Evolutionary conservation across 2,888 invertebrate species (phyloP), one percentile per base, ranked within the genome.

Genomic region (Dusona sp.): DNA sequence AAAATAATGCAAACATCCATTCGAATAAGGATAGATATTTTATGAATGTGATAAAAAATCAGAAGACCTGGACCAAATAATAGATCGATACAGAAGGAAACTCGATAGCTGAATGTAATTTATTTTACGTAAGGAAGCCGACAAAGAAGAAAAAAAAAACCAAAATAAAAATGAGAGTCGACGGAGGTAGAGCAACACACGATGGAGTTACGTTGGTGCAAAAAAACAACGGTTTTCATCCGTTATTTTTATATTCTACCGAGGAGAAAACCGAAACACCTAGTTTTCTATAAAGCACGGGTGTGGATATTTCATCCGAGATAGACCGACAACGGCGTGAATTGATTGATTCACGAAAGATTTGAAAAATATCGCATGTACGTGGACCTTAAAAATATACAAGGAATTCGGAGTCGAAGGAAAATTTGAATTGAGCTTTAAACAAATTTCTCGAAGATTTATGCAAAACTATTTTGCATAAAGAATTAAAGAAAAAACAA

Each of bases 1-100:
- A 85, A 77, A 87, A 88, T 86, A 87, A 90, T 85, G 86, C 85
- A 89, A 87, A 89, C 88, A 84, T 36, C 25, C 29, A n/a, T 33
- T 64, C 73, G 51, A 67, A 68, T 68, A 42, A 73, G 82, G 42
- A 57, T 68, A 79, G 85, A 85, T 86, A 87, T 88, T 78, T 87
- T 88, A 89, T 87, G 87, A 86, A 65, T 8, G n/a, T 9, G 16
- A 19, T 38, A 36, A 25, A 16, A 29, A 29, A 38, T 33, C 6
- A 29, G 29, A 16, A 7, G 0, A 61, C 3, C 6, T n/a, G 22
- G 72, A 42, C 45, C 9, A 36, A 64, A 51, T 22, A 48, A 54
- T 65, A 25, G 64, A 22, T 22, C 45, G 81, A 64, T 83, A 75
- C 65, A 45, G 36, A 70, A 61, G 48, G 36, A 48, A 79, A 68